Evolutionary conservation across 2,888 invertebrate species (phyloP), one percentile per base, ranked within the genome.

Genomic region (Eumacrocentrus americanus): DNA sequence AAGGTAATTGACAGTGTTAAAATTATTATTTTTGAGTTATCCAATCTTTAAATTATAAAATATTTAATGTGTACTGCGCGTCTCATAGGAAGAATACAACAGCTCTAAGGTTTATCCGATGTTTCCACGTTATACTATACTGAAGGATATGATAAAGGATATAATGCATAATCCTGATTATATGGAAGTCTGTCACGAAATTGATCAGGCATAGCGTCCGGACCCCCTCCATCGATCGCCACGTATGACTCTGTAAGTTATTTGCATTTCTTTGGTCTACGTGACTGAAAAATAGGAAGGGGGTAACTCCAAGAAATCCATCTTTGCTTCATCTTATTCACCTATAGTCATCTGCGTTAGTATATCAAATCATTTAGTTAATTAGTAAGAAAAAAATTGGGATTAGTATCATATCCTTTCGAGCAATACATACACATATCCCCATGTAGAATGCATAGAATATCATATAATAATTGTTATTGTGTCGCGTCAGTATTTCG

Each of bases 61-160:
- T 37, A 37, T 12, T n/a, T 12, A 12, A 37, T 37, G 29, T 7
- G 29, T 37, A 5, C n/a, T 12, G n/a, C 11, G 4, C 2, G 37
- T n/a, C 54, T 64, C 56, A 7, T 86, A 94, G 93, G 87, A 89
- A 68, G 95, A 95, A 76, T 97, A 96, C 83, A 90, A 90, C 74
- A 91, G 91, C 80, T 91, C 94, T 58, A 96, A 96, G 83, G 86
- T 94, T 76, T 95, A 95, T 81, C 96, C 96, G 66, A 93, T 96
- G 83, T 90, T 96, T 77, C 92, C 95, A 23, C 89, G 97, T 52
- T 98, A 98, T 85, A 91, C 93, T 63, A 92, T 96, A 87, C 87
- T 98, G 70, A 98, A 98, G 83, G 94, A 95, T 81, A 95, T 98
- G 95, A 95, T 97, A 76, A 96, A 96, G 84, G 92, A 92, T 76